A percentile compares a stretch with the other conserved stretches of the same genome.
Evolutionary conservation across 1,140 invertebrate genomes (phyloP).

Genomic region (Coenobita brevimanus): DNA sequence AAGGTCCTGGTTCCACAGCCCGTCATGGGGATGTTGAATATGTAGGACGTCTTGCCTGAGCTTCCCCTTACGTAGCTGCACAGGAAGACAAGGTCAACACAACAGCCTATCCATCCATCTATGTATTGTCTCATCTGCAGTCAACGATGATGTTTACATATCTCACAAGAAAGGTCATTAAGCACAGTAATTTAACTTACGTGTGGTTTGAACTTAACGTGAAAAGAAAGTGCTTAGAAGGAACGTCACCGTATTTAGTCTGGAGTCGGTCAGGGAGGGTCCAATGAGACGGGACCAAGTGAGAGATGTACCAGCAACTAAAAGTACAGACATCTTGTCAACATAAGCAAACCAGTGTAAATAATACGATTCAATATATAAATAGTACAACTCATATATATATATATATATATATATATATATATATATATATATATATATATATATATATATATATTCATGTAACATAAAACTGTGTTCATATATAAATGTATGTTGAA

Average conservation of each 20-base stretch:
- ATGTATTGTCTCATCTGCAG: conserved; percentile 8
- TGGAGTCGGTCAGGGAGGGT: conserved; percentile 2
- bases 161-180: conserved; percentile 8
- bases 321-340: conserved; percentile 13
- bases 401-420: too few species aligned
- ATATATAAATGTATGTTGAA: neutral
- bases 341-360: conserved; percentile 6
- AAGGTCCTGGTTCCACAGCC: conserved; percentile 78
- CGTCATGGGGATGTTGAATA: conserved; percentile 79
- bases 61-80: conserved; percentile 68
- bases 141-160: neutral
- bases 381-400: too few species aligned
- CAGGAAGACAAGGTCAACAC: conserved; percentile 32
- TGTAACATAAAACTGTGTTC: neutral
- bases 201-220: conserved; percentile 15
- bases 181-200: conserved; percentile 30
- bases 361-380: too few species aligned
- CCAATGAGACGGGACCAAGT: too few species aligned
- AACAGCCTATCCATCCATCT: neutral
- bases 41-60: conserved; percentile 56
- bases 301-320: conserved; percentile 45
- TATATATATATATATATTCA: conserved; percentile 20
- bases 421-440: too few species aligned
- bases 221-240: conserved; percentile 45
- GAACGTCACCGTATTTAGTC: conserved; percentile 47